Conservation (phyloP, 2,797 vertebrate genomes). For the Microctenopoma steveboyesi region DNA sequence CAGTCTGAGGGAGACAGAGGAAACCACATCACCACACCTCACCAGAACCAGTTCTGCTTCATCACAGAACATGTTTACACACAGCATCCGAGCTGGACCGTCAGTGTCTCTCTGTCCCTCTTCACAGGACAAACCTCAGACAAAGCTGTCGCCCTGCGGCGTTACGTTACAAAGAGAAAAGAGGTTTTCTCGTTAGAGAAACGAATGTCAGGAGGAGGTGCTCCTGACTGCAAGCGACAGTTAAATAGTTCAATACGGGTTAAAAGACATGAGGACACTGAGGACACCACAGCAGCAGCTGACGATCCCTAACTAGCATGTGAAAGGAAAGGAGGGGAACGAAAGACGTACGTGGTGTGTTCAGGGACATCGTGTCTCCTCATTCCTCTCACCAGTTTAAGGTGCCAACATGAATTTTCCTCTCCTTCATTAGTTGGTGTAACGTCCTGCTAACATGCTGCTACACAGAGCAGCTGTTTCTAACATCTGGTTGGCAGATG, state of each 20-base stretch:
- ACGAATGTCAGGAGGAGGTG: too few relatives aligned
- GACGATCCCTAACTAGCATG: constrained; percentile 69
- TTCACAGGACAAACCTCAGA: too few relatives aligned
- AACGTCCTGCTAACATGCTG: not conserved
- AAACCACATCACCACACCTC: not conserved
- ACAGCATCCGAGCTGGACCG: too few relatives aligned
- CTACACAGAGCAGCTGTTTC: not conserved
- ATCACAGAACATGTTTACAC: too few relatives aligned
- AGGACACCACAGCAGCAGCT: constrained; percentile 65
- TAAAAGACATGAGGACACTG: not conserved
- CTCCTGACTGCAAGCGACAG: too few relatives aligned
- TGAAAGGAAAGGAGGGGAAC: constrained; percentile 62
- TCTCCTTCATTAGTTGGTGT: not conserved
- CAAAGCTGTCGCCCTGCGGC: too few relatives aligned
- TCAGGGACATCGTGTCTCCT: not conserved
- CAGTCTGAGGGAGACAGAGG: constrained; percentile 55
- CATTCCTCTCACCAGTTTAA: not conserved
- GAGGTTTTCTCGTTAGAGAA: too few relatives aligned
- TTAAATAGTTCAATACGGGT: too few relatives aligned
- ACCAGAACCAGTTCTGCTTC: too few relatives aligned
- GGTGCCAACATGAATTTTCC: too few relatives aligned
- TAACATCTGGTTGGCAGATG: constrained; percentile 1
- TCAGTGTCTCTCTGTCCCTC: too few relatives aligned
- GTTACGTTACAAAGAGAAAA: too few relatives aligned
- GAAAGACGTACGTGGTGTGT: constrained; percentile 20